Evolutionary conservation across 2,113 vertebrate species (phyloP), one percentile per base, ranked within the genome.

Genomic region (Alces alces): DNA sequence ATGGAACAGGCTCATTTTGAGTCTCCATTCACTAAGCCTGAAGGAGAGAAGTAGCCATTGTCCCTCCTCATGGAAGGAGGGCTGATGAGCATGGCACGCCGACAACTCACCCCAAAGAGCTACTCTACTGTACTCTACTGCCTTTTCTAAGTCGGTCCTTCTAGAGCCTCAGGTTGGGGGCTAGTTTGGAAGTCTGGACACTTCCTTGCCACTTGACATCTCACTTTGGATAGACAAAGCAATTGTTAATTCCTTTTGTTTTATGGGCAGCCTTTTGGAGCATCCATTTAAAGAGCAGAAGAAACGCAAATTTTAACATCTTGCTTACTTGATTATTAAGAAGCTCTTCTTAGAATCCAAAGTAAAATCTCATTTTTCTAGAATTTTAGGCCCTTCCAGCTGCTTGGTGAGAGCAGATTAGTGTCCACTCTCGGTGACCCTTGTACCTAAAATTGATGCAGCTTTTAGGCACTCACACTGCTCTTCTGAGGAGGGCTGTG

Each of bases 171-270:
- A 5, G 0, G 21, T 1, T 54, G 12, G 28, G 30, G 30, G 13
- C 28, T 33, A 27, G 12, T 3, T 0, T 2, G 2, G 66, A 0
- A 61, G 2, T 13, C 11, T 2, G 8, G 54, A 57, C 21, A 10
- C 9, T 27, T 47, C 55, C 33, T 47, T n/a, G 28, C 45, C 47
- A 4, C 27, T 15, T 47, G 23, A 25, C 2, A 1, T 52, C 33
- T 47, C 57, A 5, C 12, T 85, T 28, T 36, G 52, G 39, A 33
- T 73, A 30, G n/a, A 33, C 64, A 30, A 64, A 60, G 16, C 55
- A 13, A 50, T 52, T 1, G 1, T 17, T 7, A 12, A 3, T 27
- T 17, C 45, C 10, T 96, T 76, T 47, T 13, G 16, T 43, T 36
- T 47, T 10, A 11, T 12, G 33, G 33, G n/a, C 15, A 36, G 17